A percentile compares a stretch with the other conserved stretches of the same genome.
These are phyloP conservation scores for Poecilobothrus nobilitatus DNA, from an alignment of 2,888 invertebrate genomes.

Conservation along the genomic window DNA sequence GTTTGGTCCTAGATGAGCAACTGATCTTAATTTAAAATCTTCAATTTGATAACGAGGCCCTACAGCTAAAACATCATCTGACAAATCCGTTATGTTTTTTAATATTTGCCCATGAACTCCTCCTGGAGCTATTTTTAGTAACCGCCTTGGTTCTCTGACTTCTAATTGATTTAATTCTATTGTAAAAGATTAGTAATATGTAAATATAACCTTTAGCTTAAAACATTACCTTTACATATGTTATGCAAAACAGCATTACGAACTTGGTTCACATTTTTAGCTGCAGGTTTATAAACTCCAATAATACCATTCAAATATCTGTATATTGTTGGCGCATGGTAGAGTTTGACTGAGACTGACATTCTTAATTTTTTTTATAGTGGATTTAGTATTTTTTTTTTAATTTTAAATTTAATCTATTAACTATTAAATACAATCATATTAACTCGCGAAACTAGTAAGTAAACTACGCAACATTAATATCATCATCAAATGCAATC, in stretches of 20 bases:
- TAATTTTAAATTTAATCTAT: no score
- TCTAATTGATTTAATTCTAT: slow-evolving; percentile 67
- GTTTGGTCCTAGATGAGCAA: slow-evolving; percentile 53
- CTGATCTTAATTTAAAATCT: slow-evolving; percentile 57
- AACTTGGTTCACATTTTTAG: slow-evolving; percentile 48
- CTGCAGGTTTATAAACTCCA: slow-evolving; percentile 70
- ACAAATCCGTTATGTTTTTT: slow-evolving; percentile 55
- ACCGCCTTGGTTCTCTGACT: slow-evolving; percentile 51
- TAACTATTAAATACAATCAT: no score
- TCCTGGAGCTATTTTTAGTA: slow-evolving; percentile 53
- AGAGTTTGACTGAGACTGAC: slow-evolving; percentile 34
- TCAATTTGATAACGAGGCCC: slow-evolving; percentile 64
- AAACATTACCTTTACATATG: slow-evolving; percentile 55
- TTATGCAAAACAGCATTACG: slow-evolving; percentile 53
- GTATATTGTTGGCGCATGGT: slow-evolving; percentile 53
- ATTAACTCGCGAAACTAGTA: no score
- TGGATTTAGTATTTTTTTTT: no score
- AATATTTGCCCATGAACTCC: slow-evolving; percentile 53
- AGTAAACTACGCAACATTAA: no score
- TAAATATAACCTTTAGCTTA: background rate
- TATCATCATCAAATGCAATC: no score
- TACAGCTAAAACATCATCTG: slow-evolving; percentile 64
- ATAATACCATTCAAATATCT: slow-evolving; percentile 63
- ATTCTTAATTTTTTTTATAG: slow-evolving; percentile 24
- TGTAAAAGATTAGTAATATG: background rate